Evolutionary conservation across 2,113 vertebrate species (phyloP).

Genomic region (Chionodraco myersi): DNA sequence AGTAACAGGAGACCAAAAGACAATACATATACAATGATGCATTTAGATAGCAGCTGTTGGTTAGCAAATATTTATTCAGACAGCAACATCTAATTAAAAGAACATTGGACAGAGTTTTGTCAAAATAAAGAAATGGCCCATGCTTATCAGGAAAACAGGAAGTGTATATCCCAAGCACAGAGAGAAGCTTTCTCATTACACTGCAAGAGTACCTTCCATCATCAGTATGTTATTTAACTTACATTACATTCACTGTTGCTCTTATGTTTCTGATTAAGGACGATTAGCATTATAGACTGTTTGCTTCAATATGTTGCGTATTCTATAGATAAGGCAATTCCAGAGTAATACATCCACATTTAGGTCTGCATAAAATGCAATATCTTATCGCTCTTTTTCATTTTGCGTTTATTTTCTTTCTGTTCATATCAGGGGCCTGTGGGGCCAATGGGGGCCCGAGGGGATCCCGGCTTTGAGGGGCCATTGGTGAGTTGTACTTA

Average conservation of each 20-base stretch:
- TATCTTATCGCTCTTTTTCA: background rate
- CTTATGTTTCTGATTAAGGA: background rate
- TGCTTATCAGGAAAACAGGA: background rate
- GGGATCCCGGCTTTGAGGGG: constrained; percentile 87
- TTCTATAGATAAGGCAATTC: background rate
- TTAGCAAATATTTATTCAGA: background rate
- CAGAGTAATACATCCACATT: background rate
- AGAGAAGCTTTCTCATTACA: background rate
- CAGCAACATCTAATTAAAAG: background rate
- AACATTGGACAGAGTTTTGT: background rate
- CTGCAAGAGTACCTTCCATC: background rate
- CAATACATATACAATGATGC: background rate
- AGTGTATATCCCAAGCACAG: background rate
- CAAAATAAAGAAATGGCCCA: background rate
- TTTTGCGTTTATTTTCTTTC: background rate
- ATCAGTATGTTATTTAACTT: background rate
- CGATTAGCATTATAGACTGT: no score
- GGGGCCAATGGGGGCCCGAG: constrained; percentile 81
- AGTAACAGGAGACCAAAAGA: background rate
- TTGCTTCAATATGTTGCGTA: no score
- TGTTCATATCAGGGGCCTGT: constrained; percentile 80
- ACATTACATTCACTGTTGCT: background rate
- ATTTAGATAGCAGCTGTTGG: background rate
- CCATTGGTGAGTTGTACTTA: constrained; percentile 81
- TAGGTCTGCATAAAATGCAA: background rate